A percentile compares a stretch with the other conserved stretches of the same genome.
Evolutionary conservation across 2,113 vertebrate species (phyloP).

Genomic region (Rhagologus leucostigma): DNA sequence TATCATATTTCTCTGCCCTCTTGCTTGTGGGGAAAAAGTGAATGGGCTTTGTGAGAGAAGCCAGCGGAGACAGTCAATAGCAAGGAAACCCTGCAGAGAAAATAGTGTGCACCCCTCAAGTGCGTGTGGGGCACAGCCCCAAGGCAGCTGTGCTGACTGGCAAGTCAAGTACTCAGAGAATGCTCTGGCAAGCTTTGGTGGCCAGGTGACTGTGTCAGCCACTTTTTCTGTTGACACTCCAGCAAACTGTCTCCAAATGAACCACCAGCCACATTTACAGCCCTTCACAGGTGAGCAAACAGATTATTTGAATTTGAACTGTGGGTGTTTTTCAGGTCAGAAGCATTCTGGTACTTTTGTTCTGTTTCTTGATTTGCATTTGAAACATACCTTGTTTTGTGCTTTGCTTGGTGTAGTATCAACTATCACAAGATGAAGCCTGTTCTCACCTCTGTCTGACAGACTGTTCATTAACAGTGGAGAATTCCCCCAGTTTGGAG

Average conservation of each 20-base stretch:
- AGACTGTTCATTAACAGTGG: neutral
- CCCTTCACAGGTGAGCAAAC: neutral
- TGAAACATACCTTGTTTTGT: neutral
- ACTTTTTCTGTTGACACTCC: neutral
- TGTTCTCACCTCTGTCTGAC: neutral
- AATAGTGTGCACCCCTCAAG: accelerated
- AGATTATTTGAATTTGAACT: neutral
- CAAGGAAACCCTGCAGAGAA: neutral
- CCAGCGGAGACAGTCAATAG: neutral
- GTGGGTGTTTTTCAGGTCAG: neutral
- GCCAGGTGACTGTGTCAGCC: neutral
- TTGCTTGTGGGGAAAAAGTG: neutral
- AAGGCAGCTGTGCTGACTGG: neutral
- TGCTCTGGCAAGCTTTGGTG: neutral
- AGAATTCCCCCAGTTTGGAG: neutral
- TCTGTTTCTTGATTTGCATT: neutral
- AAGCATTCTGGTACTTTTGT: neutral
- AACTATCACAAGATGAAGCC: neutral
- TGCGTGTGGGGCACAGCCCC: accelerated
- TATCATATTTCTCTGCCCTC: neutral
- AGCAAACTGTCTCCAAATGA: neutral
- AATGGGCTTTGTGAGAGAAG: neutral
- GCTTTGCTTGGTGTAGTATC: neutral
- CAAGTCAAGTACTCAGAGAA: neutral
- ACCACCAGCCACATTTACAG: neutral